Base-by-base conservation (phyloP, 2,888 invertebrate species). In the Agrochola lychnidis region DNA sequence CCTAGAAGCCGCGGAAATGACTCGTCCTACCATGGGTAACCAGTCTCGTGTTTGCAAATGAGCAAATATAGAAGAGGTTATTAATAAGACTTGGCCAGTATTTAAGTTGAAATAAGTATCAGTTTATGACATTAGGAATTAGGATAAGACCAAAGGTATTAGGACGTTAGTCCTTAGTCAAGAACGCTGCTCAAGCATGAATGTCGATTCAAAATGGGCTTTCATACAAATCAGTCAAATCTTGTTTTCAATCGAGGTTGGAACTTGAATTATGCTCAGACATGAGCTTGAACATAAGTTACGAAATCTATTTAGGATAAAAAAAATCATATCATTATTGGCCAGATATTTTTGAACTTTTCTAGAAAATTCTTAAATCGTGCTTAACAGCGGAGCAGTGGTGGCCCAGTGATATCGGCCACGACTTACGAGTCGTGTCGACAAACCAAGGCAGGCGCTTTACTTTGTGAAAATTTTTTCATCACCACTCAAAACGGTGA, bases 1-100 rank as follows among this genome's bases (percentile, higher is more conserved):
- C 53, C 66, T 51, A 69, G 56, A 42, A 78, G 61, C 22, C 19
- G 40, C 64, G 83, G 83, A 82, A 80, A 83, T 80, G 66, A 57
- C 70, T 83, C 83, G 70, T 80, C 83, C 61, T 51, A 16, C 42
- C 70, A 78, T 70, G 59, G 42, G 14, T 57, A 80, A 78, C 79
- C 40, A 78, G 79, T 78, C 56, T 56, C 14, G 36, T 45, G 36
- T 69, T 79, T 78, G 70, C 51, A 78, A 82, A 82, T 66, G 40
- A 56, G 45, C 40, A 45, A 14, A 53, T 48, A 30, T 42, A 51
- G 14, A 70, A 61, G 57, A 40, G 48, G 53, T 56, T 66, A 82
- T 70, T 56, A 66, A 70, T 79, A 66, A 56, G 69, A 36, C 45
- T 51, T n/a, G 30, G 4, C 5, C 12, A 19, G 36, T 56, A 36